Evolutionary conservation across 2,113 vertebrate genomes (phyloP).

Genomic region (Brienomyrus brachyistius): DNA sequence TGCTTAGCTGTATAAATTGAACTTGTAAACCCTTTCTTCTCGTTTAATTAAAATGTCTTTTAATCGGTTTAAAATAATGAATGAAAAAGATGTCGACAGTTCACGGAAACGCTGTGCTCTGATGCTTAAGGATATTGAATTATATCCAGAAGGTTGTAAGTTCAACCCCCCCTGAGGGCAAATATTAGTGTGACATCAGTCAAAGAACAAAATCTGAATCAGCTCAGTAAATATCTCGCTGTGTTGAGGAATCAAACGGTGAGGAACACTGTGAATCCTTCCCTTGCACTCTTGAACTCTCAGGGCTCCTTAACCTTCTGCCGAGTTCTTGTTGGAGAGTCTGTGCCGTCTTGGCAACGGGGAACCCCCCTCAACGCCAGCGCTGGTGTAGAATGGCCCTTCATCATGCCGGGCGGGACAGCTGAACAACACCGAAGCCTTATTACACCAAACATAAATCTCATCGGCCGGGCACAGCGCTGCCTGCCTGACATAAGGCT

Average conservation of each 20-base stretch:
- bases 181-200: neutral
- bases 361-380: neutral
- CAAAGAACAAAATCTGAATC: neutral
- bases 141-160: neutral
- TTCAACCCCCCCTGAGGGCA: neutral
- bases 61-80: neutral
- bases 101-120: neutral
- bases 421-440: neutral
- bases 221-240: neutral
- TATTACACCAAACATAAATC: neutral
- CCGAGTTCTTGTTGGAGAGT: conserved; percentile 1
- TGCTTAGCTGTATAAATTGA: neutral
- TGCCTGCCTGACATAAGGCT: neutral
- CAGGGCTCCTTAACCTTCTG: neutral
- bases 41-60: neutral
- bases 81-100: neutral
- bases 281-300: conserved; percentile 12
- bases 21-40: neutral
- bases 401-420: neutral
- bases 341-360: neutral
- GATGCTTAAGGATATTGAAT: neutral
- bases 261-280: neutral
- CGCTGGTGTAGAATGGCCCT: neutral
- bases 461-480: neutral
- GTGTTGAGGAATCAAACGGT: neutral